phyloP scores from a whole-genome alignment of 2,797 vertebrate species.

The Cebuella pygmaea region DNA sequence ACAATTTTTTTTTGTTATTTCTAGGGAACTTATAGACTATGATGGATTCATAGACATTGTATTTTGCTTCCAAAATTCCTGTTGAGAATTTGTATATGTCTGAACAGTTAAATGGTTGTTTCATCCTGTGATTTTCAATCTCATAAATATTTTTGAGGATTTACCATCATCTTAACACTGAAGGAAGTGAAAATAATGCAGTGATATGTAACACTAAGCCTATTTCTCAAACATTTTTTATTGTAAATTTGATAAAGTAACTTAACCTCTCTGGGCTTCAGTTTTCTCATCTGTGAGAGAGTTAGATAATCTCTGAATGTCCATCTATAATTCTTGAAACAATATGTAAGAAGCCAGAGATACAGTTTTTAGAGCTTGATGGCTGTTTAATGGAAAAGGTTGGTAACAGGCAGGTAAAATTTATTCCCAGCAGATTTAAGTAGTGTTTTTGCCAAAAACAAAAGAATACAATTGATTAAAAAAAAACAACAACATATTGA shows the following conservation, averaged over 20 bases:
- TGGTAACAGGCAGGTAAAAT: background rate
- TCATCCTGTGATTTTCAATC: slow-evolving; percentile 45
- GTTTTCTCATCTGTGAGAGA: background rate
- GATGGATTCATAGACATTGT: background rate
- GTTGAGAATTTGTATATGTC: background rate
- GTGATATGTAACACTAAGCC: background rate
- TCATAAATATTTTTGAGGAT: slow-evolving; percentile 49
- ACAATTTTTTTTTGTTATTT: background rate
- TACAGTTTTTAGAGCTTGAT: slow-evolving; percentile 23
- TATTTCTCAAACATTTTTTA: background rate
- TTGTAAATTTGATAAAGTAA: slow-evolving; percentile 37
- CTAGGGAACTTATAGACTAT: background rate
- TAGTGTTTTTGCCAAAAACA: background rate
- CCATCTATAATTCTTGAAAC: slow-evolving; percentile 17
- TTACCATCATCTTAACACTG: slow-evolving; percentile 21
- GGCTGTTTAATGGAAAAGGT: background rate
- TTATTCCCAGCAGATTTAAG: slow-evolving; percentile 24
- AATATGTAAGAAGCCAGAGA: background rate
- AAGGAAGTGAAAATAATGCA: background rate
- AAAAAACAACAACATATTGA: background rate
- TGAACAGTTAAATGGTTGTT: slow-evolving; percentile 21
- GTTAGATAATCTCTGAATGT: background rate
- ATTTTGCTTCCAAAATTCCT: slow-evolving; percentile 47
- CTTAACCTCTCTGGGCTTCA: background rate
- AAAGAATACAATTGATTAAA: background rate